Percentiles rank a stretch among this genome's conserved stretches.
Conservation (phyloP, 2,888 invertebrate species). For the Troilus luridus region DNA sequence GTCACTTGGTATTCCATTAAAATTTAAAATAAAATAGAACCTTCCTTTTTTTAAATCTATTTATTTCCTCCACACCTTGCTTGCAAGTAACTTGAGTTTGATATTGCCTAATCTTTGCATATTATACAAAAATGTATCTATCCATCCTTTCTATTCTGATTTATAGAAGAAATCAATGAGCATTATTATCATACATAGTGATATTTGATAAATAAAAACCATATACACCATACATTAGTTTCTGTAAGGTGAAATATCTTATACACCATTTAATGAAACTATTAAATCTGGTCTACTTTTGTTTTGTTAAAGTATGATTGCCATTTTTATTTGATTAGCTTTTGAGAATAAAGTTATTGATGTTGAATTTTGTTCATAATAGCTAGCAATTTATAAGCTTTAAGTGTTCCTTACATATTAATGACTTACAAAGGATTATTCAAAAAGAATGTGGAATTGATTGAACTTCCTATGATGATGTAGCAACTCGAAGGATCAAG, state of each 20-base stretch:
- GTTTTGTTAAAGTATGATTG: background rate
- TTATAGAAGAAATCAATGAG: too few relatives aligned
- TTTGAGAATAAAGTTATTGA: background rate
- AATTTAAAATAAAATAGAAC: background rate
- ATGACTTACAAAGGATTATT: conserved; percentile 59
- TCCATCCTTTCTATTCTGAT: too few relatives aligned
- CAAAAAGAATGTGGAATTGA: conserved; percentile 62
- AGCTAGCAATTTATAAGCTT: background rate
- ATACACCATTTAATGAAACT: background rate
- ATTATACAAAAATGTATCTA: background rate
- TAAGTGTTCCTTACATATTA: too few relatives aligned
- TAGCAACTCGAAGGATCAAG: conserved; percentile 60
- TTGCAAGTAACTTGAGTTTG: background rate
- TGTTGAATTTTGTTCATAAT: background rate
- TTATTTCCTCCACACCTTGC: background rate
- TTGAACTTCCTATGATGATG: conserved; percentile 60
- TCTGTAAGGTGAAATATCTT: background rate
- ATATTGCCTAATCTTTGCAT: background rate
- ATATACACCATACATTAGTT: too few relatives aligned
- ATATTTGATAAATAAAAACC: too few relatives aligned
- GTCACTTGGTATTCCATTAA: background rate
- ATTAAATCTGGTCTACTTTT: background rate
- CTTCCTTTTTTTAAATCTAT: background rate
- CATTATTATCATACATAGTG: too few relatives aligned
- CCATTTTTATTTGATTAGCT: background rate